Evolutionary conservation across 2,888 invertebrate species (phyloP), one percentile per base, ranked within the genome.

Genomic region (Catocala fraxini): DNA sequence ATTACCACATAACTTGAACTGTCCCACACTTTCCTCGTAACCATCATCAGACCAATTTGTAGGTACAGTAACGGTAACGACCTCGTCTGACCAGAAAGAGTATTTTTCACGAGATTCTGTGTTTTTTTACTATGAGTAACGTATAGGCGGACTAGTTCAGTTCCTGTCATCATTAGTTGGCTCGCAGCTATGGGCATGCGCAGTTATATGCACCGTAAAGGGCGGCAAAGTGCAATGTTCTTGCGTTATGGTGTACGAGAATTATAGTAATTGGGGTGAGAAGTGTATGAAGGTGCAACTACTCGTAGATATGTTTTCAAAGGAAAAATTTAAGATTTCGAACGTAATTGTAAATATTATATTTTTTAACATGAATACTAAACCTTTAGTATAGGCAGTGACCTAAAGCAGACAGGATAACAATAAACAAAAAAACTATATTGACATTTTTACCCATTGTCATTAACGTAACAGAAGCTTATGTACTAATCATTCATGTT

Each of bases 121-220:
- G 48, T 52, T 78, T 80, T 83, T 81, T 79, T 71, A 67, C 62
- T 70, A 54, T 65, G 62, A 62, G 68, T 59, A 70, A 71, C 65
- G 61, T 65, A 66, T 67, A 70, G 79, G 78, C 63, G 53, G 77
- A 82, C 85, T 82, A 82, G 87, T 85, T 77, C 72, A 79, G 84
- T 86, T 86, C 84, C 84, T 88, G 87, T 81, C 75, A 79, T 85
- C 83, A 82, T 86, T 85, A 87, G 79, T 62, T 70, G 75, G 70
- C 25, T 25, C 79, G 74, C 83, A 70, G 57, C 70, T 77, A 82
- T 76, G 77, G 79, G 71, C 72, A 67, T 73, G 59, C 46, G 62
- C 73, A 75, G 77, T 73, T 77, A 71, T 61, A 63, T 63, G 63
- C 60, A 61, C 71, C 65, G 63, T 64, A 75, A 65, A 64, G 52